These are phyloP conservation scores for Beris chalybata DNA, from an alignment of 2,888 invertebrate species.

Conservation along the genomic window DNA sequence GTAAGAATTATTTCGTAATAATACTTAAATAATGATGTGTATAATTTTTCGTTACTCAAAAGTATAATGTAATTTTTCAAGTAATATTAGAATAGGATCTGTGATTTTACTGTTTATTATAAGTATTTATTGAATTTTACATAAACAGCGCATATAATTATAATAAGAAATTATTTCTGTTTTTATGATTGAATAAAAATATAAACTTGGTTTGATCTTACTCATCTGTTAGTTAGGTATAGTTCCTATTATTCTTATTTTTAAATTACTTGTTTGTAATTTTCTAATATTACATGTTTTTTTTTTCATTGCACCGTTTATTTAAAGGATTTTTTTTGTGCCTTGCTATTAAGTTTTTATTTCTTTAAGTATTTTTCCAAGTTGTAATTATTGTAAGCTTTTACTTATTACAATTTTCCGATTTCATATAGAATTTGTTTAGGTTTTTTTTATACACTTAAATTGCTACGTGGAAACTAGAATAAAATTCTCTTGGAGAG, in stretches of 20 bases:
- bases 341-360: not conserved
- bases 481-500: slow-evolving; percentile 14
- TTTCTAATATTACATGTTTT: not conserved
- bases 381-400: not conserved
- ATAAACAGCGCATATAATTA: too few species aligned
- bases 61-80: too few species aligned
- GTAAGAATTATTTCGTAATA: too few species aligned
- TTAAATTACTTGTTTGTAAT: not conserved
- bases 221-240: not conserved
- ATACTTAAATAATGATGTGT: too few species aligned
- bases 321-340: not conserved
- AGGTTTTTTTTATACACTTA: not conserved
- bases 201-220: too few species aligned
- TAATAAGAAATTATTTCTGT: too few species aligned
- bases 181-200: too few species aligned
- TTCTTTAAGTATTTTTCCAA: slow-evolving; percentile 2
- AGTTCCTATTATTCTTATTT: not conserved
- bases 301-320: not conserved
- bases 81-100: too few species aligned
- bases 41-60: too few species aligned
- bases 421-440: not conserved
- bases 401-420: not conserved
- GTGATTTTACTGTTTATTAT: too few species aligned
- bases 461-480: not conserved
- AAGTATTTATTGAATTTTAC: too few species aligned